Evolutionary conservation across 2,888 invertebrate genomes (phyloP), one percentile per base, ranked within the genome.

Genomic region (Clistopyga incitator): DNA sequence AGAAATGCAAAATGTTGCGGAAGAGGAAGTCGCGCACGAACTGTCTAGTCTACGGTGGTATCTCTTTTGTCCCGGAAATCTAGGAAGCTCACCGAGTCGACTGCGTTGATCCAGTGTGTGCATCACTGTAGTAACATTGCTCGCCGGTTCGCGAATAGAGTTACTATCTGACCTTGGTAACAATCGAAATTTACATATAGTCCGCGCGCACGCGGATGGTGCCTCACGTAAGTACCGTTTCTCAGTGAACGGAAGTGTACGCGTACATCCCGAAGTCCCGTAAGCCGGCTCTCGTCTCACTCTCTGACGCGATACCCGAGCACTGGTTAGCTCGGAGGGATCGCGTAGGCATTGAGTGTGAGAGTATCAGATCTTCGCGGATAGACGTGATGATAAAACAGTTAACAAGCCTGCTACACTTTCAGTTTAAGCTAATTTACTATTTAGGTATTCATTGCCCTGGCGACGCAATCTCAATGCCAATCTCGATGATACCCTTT

Each of bases 131-230:
- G 25, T 38, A 81, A 61, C 59, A 68, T 38, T n/a, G 64, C 74
- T 78, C 68, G 78, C 52, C 68, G 54, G 79, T 75, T 70, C 52
- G 78, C 74, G 83, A 85, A 76, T 74, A 72, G 75, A 81, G 84
- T 85, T 86, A 79, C 85, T 79, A 87, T 85, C 86, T 87, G 87
- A 87, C 87, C 87, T 87, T 87, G 87, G 84, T 79, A 87, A 87
- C 87, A 87, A 87, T 87, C 78, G 85, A 87, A 87, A 87, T 87
- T 86, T 82, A 76, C 87, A 87, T 87, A 86, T 64, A 59, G 64
- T 78, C 76, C 70, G 81, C 52, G 81, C 78, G 84, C 70, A 79
- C 52, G 81, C 79, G 86, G 81, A 84, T 78, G 34, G 47, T 45
- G 61, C 71, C 65, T 52, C 50, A 45, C 34, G 71, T 38, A 65